Conservation (phyloP, 2,888 invertebrate genomes). For the Drosophila demipolita region DNA sequence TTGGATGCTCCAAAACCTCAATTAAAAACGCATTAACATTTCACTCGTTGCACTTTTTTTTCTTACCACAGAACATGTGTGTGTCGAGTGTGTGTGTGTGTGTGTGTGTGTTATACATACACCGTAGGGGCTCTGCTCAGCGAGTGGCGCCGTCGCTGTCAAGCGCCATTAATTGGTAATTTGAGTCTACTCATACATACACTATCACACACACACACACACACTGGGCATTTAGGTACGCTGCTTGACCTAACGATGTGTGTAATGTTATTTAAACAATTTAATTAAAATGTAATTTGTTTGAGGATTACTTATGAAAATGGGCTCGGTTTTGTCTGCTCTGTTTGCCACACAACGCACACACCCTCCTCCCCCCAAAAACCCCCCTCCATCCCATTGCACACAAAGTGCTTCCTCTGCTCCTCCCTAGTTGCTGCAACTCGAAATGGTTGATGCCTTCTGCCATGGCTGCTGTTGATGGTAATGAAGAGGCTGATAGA, state of each 20-base stretch:
- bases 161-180: conserved; percentile 76
- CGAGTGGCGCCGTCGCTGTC: conserved; percentile 73
- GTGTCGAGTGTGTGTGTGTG: conserved; percentile 23
- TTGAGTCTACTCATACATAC: conserved; percentile 45
- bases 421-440: neutral
- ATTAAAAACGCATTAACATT: conserved; percentile 84
- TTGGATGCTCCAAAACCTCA: conserved; percentile 79
- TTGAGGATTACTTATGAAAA: conserved; percentile 78
- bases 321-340: conserved; percentile 63
- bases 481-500: conserved; percentile 74
- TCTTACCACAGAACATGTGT: conserved; percentile 29
- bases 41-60: conserved; percentile 72
- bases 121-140: conserved; percentile 65
- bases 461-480: conserved; percentile 27
- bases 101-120: conserved; percentile 67
- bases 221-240: conserved; percentile 72
- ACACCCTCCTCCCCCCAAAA: conserved; percentile 3
- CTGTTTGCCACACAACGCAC: conserved; percentile 11
- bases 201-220: conserved; percentile 25
- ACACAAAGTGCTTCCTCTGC: neutral
- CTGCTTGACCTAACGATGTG: conserved; percentile 82
- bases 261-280: conserved; percentile 84
- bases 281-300: conserved; percentile 84
- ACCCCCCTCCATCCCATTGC: neutral
- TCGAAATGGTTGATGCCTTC: conserved; percentile 26